phyloP scores from a whole-genome alignment of 2,113 vertebrate genomes.

The Aspidoscelis tigris region DNA sequence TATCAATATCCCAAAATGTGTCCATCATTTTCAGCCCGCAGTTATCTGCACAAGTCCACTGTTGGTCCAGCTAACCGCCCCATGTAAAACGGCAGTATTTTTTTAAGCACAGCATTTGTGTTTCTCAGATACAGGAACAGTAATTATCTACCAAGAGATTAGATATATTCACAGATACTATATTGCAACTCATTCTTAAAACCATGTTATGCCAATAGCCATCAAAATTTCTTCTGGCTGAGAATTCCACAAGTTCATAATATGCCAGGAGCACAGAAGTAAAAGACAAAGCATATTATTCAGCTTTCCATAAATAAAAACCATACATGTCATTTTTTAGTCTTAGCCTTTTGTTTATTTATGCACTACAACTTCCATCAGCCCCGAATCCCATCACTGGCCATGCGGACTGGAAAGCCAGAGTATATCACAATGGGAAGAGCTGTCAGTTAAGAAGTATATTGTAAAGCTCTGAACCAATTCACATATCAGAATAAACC shows the following conservation, averaged over 20 bases:
- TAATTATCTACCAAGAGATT: background rate
- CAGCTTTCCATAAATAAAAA: conserved; percentile 22
- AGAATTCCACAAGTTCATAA: background rate
- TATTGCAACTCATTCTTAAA: background rate
- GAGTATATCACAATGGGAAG: no score
- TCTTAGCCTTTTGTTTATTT: background rate
- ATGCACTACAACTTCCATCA: no score
- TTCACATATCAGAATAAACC: background rate
- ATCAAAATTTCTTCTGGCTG: background rate
- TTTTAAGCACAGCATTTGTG: background rate
- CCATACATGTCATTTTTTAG: background rate
- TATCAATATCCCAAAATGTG: background rate
- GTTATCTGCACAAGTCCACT: background rate
- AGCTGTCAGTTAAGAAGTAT: no score
- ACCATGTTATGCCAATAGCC: background rate
- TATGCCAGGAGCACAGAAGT: conserved; percentile 50
- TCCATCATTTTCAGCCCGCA: background rate
- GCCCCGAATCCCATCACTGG: no score
- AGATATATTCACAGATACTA: background rate
- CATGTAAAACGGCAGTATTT: background rate
- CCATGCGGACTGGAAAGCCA: no score
- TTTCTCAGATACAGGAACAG: background rate
- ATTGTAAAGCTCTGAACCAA: background rate
- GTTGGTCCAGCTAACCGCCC: background rate
- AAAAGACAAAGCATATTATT: conserved; percentile 49